Conservation (phyloP, 2,888 invertebrate species). For the Branchipolynoe longqiensis region DNA sequence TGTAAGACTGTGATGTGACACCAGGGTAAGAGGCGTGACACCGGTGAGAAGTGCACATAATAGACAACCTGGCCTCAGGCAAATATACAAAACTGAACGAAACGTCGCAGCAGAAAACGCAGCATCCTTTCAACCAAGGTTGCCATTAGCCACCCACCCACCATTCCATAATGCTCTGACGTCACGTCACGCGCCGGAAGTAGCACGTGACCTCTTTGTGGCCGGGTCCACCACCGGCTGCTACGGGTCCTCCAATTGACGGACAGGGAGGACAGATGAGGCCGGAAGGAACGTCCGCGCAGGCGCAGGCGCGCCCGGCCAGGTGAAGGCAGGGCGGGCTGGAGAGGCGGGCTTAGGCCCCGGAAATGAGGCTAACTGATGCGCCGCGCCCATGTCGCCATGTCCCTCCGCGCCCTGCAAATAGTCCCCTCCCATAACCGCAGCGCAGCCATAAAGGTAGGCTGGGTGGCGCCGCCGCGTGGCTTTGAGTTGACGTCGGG, state of each 20-base stretch:
- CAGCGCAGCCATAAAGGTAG: background rate
- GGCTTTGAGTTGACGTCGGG: background rate
- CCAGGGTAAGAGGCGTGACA: no score
- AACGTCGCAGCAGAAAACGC: no score
- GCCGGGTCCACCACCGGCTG: background rate
- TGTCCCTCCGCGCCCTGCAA: constrained; percentile 16
- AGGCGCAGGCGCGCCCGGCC: background rate
- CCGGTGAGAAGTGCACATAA: no score
- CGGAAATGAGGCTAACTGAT: constrained; percentile 51
- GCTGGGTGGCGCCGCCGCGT: background rate
- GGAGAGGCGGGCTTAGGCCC: constrained; percentile 24
- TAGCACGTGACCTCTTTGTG: constrained; percentile 49
- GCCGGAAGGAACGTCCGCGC: constrained; percentile 20
- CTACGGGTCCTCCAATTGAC: constrained; percentile 49
- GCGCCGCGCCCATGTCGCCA: constrained; percentile 30
- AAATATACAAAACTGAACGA: no score
- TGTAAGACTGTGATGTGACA: no score
- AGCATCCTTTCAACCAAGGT: no score
- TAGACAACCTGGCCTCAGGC: no score
- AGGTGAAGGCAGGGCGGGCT: background rate
- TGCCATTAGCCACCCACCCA: no score
- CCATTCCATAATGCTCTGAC: constrained; percentile 26
- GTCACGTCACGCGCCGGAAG: constrained; percentile 41
- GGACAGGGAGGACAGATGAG: constrained; percentile 47
- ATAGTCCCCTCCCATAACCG: constrained; percentile 23